These are phyloP conservation scores for Laspeyria flexula DNA, from an alignment of 2,888 invertebrate species.

Conservation along the genomic window DNA sequence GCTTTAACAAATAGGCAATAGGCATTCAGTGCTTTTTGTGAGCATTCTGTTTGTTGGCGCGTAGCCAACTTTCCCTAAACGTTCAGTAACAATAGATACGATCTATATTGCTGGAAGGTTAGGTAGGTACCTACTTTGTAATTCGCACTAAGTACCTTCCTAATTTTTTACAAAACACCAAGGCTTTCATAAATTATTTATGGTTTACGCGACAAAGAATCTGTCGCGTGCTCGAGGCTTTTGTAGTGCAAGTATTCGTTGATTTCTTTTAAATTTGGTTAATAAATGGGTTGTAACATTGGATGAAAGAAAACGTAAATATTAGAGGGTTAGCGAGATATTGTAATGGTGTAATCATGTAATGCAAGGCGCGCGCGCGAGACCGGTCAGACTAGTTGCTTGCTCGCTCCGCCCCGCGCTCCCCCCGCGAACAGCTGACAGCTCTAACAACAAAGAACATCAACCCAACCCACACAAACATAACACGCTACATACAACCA, in stretches of 20 bases:
- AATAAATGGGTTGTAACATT: slow-evolving; percentile 10
- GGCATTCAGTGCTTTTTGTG: slow-evolving; percentile 36
- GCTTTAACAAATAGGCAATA: slow-evolving; percentile 23
- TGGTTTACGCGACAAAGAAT: slow-evolving; percentile 2
- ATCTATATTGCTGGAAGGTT: slow-evolving; percentile 25
- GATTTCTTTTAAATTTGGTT: slow-evolving; percentile 6
- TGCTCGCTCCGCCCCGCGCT: slow-evolving; percentile 43
- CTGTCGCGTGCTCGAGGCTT: slow-evolving; percentile 22
- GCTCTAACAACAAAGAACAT: slow-evolving; percentile 76
- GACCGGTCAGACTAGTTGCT: slow-evolving; percentile 62
- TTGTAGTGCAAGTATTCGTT: slow-evolving; percentile 6
- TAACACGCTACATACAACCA: slow-evolving; percentile 43
- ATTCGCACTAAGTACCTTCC: slow-evolving; percentile 20
- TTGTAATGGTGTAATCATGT: slow-evolving; percentile 17
- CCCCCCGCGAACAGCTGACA: slow-evolving; percentile 75
- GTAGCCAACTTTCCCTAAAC: slow-evolving; percentile 40
- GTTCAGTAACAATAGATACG: slow-evolving; percentile 25
- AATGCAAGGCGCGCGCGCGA: slow-evolving; percentile 52
- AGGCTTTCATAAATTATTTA: slow-evolving; percentile 23
- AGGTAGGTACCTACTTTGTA: too few species aligned
- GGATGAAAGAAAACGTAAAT: slow-evolving; percentile 18
- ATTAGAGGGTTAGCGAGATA: slow-evolving; percentile 12
- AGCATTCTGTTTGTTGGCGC: slow-evolving; percentile 43
- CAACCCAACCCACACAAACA: slow-evolving; percentile 53
- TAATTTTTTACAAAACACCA: slow-evolving; percentile 13